Conservation (phyloP, 2,888 invertebrate genomes). For the Calameuta idolon region DNA sequence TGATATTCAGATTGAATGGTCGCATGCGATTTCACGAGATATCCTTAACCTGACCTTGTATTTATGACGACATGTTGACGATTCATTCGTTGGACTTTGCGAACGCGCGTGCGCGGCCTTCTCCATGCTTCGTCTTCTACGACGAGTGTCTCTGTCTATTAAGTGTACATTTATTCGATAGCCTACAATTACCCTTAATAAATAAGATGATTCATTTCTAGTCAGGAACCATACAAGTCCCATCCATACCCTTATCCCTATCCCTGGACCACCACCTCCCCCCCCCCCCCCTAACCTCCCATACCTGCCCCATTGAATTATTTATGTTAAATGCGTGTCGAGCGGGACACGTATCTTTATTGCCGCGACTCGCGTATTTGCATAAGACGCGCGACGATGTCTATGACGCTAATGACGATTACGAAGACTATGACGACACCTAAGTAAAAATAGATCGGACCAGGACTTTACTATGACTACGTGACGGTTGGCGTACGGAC, state of each 20-base stretch:
- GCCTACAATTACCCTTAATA: conserved; percentile 37
- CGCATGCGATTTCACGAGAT: neutral
- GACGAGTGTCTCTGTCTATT: conserved; percentile 57
- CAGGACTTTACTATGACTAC: neutral
- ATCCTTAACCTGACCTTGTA: neutral
- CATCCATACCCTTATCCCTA: neutral
- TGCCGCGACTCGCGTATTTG: neutral
- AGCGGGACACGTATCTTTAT: neutral
- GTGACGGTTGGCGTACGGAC: neutral
- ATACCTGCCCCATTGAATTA: neutral
- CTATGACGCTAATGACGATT: conserved; percentile 1
- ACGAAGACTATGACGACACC: conserved; percentile 1
- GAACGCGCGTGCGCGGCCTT: conserved; percentile 25
- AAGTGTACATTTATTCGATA: conserved; percentile 49
- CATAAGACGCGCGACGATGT: neutral
- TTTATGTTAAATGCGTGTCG: neutral
- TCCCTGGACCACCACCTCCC: neutral
- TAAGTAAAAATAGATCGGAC: neutral
- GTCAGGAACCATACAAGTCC: conserved; percentile 36
- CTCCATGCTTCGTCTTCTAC: conserved; percentile 48
- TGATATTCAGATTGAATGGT: neutral
- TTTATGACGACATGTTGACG: neutral
- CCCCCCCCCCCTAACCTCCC: no score
- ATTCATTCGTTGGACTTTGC: neutral
- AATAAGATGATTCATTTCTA: conserved; percentile 48